These are phyloP conservation scores for Anoura caudifer DNA, from an alignment of 2,113 vertebrate genomes.

Conservation along the genomic window DNA sequence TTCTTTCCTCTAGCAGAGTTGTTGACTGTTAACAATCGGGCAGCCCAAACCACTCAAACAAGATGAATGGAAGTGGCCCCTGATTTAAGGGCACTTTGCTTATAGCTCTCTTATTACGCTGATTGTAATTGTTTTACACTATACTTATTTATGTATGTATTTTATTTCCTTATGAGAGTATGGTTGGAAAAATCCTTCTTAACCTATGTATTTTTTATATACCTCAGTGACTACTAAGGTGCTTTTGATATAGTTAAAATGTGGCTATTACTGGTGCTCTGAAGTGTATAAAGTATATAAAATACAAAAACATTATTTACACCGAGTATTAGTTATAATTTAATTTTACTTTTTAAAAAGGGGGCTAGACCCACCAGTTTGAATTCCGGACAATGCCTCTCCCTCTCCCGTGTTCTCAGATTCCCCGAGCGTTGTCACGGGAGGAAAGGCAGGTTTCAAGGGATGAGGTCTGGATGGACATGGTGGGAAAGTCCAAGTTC, in stretches of 20 bases:
- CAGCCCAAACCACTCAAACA: not conserved
- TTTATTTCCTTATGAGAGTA: not conserved
- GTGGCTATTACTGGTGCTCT: not conserved
- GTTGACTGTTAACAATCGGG: not conserved
- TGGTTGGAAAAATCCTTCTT: not conserved
- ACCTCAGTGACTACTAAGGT: not conserved
- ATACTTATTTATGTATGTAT: not conserved
- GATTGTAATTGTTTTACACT: not conserved
- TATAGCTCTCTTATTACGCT: not conserved
- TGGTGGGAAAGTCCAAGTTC: not conserved
- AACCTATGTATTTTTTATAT: not conserved
- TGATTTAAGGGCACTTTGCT: not conserved
- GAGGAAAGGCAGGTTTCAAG: not conserved
- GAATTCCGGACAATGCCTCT: not conserved
- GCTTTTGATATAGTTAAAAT: slow-evolving; percentile 1
- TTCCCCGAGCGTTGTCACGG: not conserved
- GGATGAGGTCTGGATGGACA: not conserved
- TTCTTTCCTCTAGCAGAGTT: not conserved
- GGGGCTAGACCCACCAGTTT: not conserved
- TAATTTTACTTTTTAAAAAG: not conserved
- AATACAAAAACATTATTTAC: not conserved
- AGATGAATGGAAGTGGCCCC: not conserved
- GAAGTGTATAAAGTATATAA: not conserved
- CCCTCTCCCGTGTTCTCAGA: not conserved
- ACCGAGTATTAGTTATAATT: not conserved